Evolutionary conservation across 2,113 vertebrate genomes (phyloP).

Genomic region (Ictalurus furcatus): DNA sequence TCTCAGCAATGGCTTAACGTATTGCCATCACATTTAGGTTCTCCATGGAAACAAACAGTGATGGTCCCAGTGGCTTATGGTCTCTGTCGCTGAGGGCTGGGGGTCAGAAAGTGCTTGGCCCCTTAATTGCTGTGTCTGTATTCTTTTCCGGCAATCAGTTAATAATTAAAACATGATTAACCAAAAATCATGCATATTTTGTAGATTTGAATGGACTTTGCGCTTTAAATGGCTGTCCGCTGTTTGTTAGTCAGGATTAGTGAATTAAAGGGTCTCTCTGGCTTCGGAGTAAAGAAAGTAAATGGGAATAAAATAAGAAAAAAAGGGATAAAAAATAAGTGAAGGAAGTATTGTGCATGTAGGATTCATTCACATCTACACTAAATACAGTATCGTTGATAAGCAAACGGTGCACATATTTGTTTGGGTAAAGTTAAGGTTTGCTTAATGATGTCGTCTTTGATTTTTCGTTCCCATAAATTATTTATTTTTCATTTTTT

Average conservation of each 20-base stretch:
- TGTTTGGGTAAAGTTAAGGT: background rate
- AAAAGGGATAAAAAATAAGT: background rate
- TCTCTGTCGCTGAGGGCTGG: background rate
- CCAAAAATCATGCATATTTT: background rate
- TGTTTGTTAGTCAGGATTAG: background rate
- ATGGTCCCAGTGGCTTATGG: background rate
- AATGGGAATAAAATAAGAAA: too few species aligned
- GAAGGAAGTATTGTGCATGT: background rate
- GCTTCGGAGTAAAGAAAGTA: too few species aligned
- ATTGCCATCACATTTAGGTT: background rate
- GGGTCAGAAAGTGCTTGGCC: background rate
- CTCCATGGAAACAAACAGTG: background rate
- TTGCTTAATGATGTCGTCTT: background rate
- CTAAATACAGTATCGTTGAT: constrained; percentile 6
- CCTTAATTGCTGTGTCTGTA: background rate
- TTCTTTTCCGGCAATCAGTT: background rate
- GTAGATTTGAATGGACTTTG: background rate
- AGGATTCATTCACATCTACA: constrained; percentile 1
- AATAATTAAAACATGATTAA: background rate
- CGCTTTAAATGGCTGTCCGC: background rate
- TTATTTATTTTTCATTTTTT: background rate
- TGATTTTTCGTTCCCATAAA: background rate
- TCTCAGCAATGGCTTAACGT: background rate
- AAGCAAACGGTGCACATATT: background rate
- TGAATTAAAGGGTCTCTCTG: background rate